Conservation (phyloP, 1,140 invertebrate species). For the Brachionus rotundiformis region DNA sequence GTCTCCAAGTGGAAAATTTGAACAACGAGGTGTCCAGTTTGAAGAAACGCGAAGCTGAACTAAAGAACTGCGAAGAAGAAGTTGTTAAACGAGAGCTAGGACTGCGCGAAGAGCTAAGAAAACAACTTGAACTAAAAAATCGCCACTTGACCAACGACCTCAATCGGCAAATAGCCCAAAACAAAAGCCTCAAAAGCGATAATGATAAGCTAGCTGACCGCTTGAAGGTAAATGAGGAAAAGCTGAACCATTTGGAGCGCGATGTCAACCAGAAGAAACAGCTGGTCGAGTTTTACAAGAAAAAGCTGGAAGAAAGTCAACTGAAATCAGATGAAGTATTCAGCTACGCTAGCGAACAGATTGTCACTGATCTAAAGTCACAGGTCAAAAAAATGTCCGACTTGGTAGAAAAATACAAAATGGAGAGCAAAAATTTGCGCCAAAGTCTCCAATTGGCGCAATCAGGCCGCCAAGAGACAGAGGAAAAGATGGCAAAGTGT, state of each 20-base stretch:
- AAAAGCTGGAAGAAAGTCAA: constrained; percentile 21
- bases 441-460: neutral
- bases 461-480: neutral
- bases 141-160: neutral
- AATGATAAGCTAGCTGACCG: constrained; percentile 1
- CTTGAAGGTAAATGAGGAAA: constrained; percentile 16
- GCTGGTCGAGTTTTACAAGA: constrained; percentile 28
- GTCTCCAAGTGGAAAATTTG: neutral
- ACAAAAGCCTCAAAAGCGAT: neutral
- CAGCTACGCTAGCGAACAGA: neutral
- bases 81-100: neutral
- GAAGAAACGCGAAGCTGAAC: neutral
- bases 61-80: neutral
- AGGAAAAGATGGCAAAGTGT: neutral
- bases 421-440: neutral
- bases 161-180: neutral
- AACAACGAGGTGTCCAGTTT: neutral
- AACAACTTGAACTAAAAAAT: neutral
- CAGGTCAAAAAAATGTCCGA: neutral
- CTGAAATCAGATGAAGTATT: neutral
- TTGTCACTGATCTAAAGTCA: neutral
- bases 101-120: neutral
- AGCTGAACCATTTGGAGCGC: constrained; percentile 6
- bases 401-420: neutral
- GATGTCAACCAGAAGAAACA: constrained; percentile 25